Evolutionary conservation across 2,113 vertebrate genomes (phyloP).

Genomic region (Ailurus styani): DNA sequence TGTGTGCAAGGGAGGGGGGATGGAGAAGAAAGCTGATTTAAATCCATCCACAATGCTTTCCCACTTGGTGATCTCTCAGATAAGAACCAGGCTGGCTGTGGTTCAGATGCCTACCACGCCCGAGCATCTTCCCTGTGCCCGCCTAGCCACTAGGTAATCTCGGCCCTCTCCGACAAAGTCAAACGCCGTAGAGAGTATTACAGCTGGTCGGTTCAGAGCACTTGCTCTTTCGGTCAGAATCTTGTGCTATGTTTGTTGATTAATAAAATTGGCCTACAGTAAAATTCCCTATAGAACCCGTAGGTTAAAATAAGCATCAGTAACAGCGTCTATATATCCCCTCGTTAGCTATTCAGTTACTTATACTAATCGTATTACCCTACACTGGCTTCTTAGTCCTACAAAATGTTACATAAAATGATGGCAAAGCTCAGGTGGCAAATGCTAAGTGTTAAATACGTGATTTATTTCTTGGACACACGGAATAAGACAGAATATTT

Average conservation of each 20-base stretch:
- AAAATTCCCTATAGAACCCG: background rate
- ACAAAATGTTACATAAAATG: background rate
- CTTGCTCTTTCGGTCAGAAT: background rate
- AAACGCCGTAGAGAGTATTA: background rate
- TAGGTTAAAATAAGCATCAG: background rate
- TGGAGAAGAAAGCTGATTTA: constrained; percentile 80
- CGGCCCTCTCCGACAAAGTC: background rate
- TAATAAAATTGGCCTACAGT: background rate
- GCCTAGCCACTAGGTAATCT: background rate
- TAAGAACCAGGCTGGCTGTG: constrained; percentile 77
- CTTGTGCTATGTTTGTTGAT: background rate
- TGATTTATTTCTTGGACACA: background rate
- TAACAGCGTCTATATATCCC: background rate
- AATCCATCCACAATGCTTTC: constrained; percentile 83
- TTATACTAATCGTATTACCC: background rate
- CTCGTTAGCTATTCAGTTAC: background rate
- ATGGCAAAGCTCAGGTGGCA: background rate
- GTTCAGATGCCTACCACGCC: constrained; percentile 67
- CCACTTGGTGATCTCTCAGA: constrained; percentile 82
- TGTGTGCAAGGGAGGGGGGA: constrained; percentile 77
- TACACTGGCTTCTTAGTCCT: background rate
- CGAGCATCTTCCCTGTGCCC: background rate
- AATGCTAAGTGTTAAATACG: background rate
- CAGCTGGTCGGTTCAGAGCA: background rate
- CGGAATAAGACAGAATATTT: background rate